Evolutionary conservation across 2,888 invertebrate species (phyloP).

Genomic region (Dolichopus griseipennis): DNA sequence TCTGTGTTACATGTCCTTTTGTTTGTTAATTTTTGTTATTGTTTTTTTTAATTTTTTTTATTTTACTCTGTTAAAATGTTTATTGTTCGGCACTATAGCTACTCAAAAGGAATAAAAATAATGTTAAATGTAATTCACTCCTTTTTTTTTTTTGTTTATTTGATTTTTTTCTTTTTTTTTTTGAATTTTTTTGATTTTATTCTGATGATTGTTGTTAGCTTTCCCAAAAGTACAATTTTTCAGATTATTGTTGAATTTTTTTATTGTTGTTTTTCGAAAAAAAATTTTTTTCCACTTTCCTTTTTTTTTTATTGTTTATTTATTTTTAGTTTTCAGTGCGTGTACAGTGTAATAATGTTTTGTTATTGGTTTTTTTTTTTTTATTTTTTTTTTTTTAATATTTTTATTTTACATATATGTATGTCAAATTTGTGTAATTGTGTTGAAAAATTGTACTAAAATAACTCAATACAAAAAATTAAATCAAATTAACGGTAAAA

Average conservation of each 20-base stretch:
- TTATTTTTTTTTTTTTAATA: too few relatives aligned
- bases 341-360: neutral
- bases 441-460: too few relatives aligned
- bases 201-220: neutral
- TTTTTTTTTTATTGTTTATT: neutral
- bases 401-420: too few relatives aligned
- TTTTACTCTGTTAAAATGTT: neutral
- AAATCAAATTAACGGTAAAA: too few relatives aligned
- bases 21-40: neutral
- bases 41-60: neutral
- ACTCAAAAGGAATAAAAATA: slow-evolving; percentile 3
- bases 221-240: slow-evolving; percentile 1
- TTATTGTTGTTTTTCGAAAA: too few relatives aligned
- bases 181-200: neutral
- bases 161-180: neutral
- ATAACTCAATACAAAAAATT: too few relatives aligned
- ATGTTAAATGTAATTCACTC: slow-evolving; percentile 1
- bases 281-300: neutral
- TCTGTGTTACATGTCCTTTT: neutral
- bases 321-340: neutral
- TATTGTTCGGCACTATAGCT: neutral
- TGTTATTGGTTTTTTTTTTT: too few relatives aligned
- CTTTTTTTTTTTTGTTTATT: neutral
- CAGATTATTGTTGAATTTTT: neutral
- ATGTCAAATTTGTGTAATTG: too few relatives aligned